Evolutionary conservation across 1,140 invertebrate genomes (phyloP), one percentile per base, ranked within the genome.

Genomic region (Sminthurides bifidus): DNA sequence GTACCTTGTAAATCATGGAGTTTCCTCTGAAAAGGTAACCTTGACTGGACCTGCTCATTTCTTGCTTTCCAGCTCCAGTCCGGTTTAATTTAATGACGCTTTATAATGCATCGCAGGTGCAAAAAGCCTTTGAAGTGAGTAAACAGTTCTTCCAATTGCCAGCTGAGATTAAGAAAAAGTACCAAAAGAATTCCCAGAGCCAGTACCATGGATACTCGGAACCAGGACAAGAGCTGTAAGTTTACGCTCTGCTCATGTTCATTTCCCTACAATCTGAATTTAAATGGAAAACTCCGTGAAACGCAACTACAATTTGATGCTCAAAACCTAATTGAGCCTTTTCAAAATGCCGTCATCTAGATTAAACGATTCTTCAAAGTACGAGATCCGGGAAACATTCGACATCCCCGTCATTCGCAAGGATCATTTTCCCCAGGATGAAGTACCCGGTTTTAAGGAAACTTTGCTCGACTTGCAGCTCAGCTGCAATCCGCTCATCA

Each of bases 1-100:
- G 0, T 60, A 56, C 27, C 31, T 60, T 17, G 35, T 56, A n/a
- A 60, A 60, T 48, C 58, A 60, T 52, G 58, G 58, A 27, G 15
- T 60, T 30, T 23, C 58, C 3, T 8, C 14, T 24, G 43, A 52
- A 1, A 48, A 23, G 21, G 48, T 52, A 50, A 56, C 17, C 14
- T n/a, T n/a, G n/a, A n/a, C n/a, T n/a, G n/a, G n/a, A n/a, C n/a
- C n/a, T n/a, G n/a, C n/a, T n/a, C n/a, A n/a, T n/a, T n/a, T n/a
- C n/a, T n/a, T n/a, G n/a, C n/a, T n/a, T n/a, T n/a, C n/a, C n/a
- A n/a, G n/a, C n/a, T n/a, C n/a, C n/a, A n/a, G n/a, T n/a, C n/a
- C n/a, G n/a, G n/a, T n/a, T n/a, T n/a, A n/a, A n/a, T n/a, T n/a
- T n/a, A n/a, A n/a, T n/a, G n/a, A n/a, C n/a, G n/a, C n/a, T n/a